Evolutionary conservation across 2,797 vertebrate species (phyloP).

Genomic region (Falco peregrinus): DNA sequence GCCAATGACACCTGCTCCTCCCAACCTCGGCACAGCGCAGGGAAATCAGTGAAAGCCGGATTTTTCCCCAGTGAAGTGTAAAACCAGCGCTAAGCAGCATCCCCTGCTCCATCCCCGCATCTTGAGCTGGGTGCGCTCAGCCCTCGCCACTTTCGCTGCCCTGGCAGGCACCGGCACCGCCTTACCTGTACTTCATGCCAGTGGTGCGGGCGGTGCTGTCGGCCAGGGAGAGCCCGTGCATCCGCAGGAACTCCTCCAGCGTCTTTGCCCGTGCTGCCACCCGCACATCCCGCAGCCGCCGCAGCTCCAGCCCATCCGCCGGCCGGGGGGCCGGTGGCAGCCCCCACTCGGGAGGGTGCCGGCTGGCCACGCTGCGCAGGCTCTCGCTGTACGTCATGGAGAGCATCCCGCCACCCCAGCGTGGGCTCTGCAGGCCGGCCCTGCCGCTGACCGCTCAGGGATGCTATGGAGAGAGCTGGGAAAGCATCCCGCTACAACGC

Average conservation of each 20-base stretch:
- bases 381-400: conserved; percentile 98
- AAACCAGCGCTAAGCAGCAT: neutral
- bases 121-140: accelerated
- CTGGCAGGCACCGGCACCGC: neutral
- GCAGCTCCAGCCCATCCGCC: conserved; percentile 87
- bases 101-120: neutral
- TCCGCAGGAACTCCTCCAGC: conserved; percentile 96
- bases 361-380: conserved; percentile 92
- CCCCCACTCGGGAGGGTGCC: conserved; percentile 94
- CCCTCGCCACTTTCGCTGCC: neutral
- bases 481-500: neutral
- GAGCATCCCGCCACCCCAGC: conserved; percentile 88
- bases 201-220: conserved; percentile 89
- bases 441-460: neutral
- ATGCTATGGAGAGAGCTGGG: conserved; percentile 25
- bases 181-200: conserved; percentile 99
- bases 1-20: neutral
- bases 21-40: accelerated
- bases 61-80: neutral
- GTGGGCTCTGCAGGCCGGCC: conserved; percentile 82
- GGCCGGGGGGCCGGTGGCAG: conserved; percentile 84
- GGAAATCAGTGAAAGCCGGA: neutral
- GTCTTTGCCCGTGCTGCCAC: conserved; percentile 90
- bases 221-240: conserved; percentile 93
- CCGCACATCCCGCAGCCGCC: conserved; percentile 90